phyloP scores from a whole-genome alignment of 2,888 invertebrate genomes.

The Frankliniella fusca region DNA sequence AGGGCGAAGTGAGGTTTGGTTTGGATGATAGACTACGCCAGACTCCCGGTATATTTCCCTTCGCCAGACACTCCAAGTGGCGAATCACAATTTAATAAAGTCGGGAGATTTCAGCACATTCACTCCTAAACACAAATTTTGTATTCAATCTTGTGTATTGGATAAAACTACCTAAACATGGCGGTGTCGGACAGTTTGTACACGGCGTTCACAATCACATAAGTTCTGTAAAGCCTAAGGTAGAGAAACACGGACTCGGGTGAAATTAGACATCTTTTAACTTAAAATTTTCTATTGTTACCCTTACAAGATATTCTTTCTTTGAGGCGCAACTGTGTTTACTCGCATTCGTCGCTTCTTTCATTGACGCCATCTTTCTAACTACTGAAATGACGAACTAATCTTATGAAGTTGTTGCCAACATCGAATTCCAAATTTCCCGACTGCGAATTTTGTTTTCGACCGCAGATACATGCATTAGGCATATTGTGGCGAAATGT shows the following conservation, averaged over 20 bases:
- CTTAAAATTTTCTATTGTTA: background rate
- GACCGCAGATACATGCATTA: too few relatives aligned
- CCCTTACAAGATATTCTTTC: background rate
- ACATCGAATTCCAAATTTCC: background rate
- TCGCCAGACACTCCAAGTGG: background rate
- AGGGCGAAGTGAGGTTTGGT: slow-evolving; percentile 21
- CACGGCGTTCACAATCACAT: background rate
- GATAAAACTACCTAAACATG: slow-evolving; percentile 16
- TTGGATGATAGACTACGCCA: background rate
- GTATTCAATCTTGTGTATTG: slow-evolving; percentile 6
- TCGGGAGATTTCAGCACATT: background rate
- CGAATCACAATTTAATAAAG: background rate
- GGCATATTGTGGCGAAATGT: too few relatives aligned
- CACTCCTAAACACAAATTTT: slow-evolving; percentile 4
- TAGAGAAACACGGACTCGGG: background rate
- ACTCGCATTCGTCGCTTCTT: background rate
- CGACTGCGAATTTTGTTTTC: too few relatives aligned
- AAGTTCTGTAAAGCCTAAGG: background rate
- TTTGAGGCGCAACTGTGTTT: background rate
- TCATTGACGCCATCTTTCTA: slow-evolving; percentile 10
- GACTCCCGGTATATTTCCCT: background rate
- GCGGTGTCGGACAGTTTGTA: background rate
- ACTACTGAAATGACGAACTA: slow-evolving; percentile 18
- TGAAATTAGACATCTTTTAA: background rate
- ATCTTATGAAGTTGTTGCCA: slow-evolving; percentile 6